Percentiles rank a stretch among this genome's conserved stretches.
phyloP scores from a whole-genome alignment of 2,888 invertebrate genomes.

The Pristionchus japonicus region DNA sequence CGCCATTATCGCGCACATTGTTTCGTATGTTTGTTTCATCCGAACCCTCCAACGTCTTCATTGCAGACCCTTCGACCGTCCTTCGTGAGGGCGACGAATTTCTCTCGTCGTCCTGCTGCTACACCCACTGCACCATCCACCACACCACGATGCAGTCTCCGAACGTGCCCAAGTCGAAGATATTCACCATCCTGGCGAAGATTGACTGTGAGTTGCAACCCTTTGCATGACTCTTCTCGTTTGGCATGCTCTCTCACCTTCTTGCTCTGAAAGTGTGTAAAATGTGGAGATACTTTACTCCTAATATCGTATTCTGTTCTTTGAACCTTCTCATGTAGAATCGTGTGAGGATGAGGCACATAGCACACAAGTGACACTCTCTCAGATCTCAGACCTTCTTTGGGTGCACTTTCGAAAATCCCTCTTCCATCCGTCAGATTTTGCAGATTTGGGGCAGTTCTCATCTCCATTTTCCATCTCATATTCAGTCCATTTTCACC shows the following conservation, averaged over 20 bases:
- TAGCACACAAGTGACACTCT: background rate
- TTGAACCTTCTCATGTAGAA: background rate
- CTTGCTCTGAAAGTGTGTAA: background rate
- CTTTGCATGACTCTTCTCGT: background rate
- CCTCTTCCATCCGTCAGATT: background rate
- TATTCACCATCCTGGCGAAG: background rate
- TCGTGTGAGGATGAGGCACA: background rate
- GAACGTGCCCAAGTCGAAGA: background rate
- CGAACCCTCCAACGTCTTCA: background rate
- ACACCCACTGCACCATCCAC: background rate
- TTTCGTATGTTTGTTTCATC: background rate
- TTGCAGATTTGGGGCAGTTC: background rate
- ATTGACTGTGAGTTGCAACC: background rate
- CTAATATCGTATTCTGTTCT: background rate
- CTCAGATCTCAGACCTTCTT: too few species aligned
- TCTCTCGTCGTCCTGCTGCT: background rate
- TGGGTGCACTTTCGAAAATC: background rate
- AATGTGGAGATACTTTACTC: background rate
- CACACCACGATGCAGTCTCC: slow-evolving; percentile 29
- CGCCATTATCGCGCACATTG: background rate
- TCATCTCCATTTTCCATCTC: slow-evolving; percentile 1
- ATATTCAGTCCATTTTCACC: background rate
- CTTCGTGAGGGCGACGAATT: slow-evolving; percentile 12
- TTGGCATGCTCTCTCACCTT: background rate
- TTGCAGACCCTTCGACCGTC: background rate